Percentiles rank a stretch among this genome's conserved stretches.
Evolutionary conservation across 2,113 vertebrate species (phyloP).

Genomic region (Apteryx owenii): DNA sequence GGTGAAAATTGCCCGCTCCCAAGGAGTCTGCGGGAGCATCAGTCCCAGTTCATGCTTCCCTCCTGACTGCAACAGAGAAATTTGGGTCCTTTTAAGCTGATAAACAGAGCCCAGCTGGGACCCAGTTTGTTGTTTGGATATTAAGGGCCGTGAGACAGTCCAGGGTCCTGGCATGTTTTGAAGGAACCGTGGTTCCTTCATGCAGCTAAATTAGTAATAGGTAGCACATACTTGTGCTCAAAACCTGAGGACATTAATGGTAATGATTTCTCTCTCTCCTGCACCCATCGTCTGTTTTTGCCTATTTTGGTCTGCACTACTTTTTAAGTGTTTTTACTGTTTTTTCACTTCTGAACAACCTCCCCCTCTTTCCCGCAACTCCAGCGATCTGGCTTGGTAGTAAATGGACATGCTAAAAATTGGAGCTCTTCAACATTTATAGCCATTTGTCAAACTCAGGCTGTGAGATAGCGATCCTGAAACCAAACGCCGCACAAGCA

Average conservation of each 20-base stretch:
- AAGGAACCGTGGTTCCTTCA: constrained; percentile 34
- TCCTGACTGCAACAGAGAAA: constrained; percentile 16
- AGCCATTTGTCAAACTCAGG: neutral
- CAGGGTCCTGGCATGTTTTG: constrained; percentile 48
- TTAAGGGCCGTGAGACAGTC: constrained; percentile 55
- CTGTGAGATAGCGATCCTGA: neutral
- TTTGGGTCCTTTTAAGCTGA: constrained; percentile 26
- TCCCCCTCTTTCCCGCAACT: neutral
- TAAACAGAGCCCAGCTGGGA: constrained; percentile 60
- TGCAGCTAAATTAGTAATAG: constrained; percentile 56
- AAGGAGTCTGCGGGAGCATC: neutral
- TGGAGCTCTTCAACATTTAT: neutral
- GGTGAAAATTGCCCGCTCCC: neutral
- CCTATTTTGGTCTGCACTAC: neutral
- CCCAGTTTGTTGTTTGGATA: constrained; percentile 60
- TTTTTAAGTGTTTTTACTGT: neutral
- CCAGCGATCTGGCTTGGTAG: neutral
- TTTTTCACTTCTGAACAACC: neutral
- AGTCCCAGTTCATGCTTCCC: neutral
- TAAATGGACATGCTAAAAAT: neutral
- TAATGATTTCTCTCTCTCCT: neutral
- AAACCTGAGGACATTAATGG: neutral
- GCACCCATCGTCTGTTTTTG: neutral
- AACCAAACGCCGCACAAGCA: neutral
- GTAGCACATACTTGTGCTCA: neutral